Evolutionary conservation across 2,113 vertebrate genomes (phyloP).

Genomic region (Prolemur simus): DNA sequence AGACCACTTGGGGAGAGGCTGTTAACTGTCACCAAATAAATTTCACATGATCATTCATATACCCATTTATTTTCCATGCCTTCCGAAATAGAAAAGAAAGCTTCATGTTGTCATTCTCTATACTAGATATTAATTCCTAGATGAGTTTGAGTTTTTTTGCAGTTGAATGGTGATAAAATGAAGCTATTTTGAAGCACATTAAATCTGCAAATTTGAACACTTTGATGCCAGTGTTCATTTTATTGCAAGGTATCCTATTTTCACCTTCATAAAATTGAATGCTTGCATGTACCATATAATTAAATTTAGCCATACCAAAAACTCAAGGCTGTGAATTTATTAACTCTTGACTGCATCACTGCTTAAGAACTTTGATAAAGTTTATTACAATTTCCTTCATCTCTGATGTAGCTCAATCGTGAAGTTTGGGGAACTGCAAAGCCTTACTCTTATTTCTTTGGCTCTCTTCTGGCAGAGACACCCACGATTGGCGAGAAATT

Average conservation of each 20-base stretch:
- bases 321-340: conserved; percentile 74
- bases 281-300: conserved; percentile 81
- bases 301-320: conserved; percentile 81
- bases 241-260: conserved; percentile 80
- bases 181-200: conserved; percentile 78
- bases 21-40: conserved; percentile 58
- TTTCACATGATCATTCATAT: conserved; percentile 61
- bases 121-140: conserved; percentile 59
- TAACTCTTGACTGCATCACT: conserved; percentile 76
- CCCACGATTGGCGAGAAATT: background rate
- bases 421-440: background rate
- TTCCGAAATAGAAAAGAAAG: conserved; percentile 42
- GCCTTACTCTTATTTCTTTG: background rate
- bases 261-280: conserved; percentile 85
- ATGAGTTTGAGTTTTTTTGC: conserved; percentile 66
- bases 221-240: conserved; percentile 78
- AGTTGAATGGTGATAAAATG: conserved; percentile 76
- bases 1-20: conserved; percentile 43
- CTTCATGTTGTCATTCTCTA: conserved; percentile 55
- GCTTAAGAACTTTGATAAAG: conserved; percentile 73
- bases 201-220: conserved; percentile 79
- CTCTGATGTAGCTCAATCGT: background rate
- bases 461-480: background rate
- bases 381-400: conserved; percentile 60
- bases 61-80: conserved; percentile 34